Conservation (phyloP, 2,113 vertebrate species). For the Leptosomus discolor region DNA sequence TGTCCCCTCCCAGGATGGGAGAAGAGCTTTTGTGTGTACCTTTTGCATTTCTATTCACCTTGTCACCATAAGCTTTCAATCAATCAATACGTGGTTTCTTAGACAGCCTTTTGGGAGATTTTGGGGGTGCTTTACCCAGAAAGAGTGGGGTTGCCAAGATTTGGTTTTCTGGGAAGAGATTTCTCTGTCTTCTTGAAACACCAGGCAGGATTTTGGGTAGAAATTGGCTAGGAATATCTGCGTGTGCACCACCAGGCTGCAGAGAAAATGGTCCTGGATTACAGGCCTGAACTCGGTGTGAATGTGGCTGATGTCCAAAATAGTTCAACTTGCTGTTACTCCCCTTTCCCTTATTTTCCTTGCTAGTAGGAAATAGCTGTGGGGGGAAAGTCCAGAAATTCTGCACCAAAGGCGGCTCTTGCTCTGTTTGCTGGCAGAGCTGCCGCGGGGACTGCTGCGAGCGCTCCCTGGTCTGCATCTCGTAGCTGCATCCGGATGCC, state of each 20-base stretch:
- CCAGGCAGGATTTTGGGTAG: not conserved
- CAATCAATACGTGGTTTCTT: not conserved
- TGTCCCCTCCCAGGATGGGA: not conserved
- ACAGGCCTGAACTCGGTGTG: not conserved
- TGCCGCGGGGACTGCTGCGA: fast-evolving
- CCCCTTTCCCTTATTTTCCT: not conserved
- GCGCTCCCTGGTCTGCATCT: fast-evolving
- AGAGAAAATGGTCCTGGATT: not conserved
- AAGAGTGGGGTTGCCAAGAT: not conserved
- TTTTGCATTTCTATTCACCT: not conserved
- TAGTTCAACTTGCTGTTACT: not conserved
- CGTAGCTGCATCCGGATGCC: not conserved
- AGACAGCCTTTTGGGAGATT: not conserved
- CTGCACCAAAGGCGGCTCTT: not conserved
- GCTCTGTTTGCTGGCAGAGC: not conserved
- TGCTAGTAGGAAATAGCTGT: not conserved
- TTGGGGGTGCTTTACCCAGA: not conserved
- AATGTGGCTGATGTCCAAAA: not conserved
- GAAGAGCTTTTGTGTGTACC: not conserved
- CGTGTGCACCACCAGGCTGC: fast-evolving
- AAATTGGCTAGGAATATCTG: not conserved
- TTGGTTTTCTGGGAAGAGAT: not conserved
- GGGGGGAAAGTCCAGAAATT: not conserved
- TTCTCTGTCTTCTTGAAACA: not conserved
- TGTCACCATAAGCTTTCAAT: not conserved